A percentile compares a stretch with the other conserved stretches of the same genome.
These are phyloP conservation scores for Chrysomallon squamiferum DNA, from an alignment of 1,140 invertebrate species.

Conservation along the genomic window DNA sequence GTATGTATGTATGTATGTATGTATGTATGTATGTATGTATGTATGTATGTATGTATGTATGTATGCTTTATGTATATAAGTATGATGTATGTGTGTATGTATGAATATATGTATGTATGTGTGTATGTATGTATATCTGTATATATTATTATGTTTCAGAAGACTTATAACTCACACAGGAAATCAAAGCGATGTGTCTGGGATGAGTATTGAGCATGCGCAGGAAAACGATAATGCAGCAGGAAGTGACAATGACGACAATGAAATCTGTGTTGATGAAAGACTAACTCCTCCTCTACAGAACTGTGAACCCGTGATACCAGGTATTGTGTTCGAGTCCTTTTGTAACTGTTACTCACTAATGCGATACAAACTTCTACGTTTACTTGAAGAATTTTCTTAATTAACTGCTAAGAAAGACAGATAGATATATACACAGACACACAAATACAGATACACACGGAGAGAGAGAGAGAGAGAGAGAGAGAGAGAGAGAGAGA, in stretches of 20 bases:
- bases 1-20: too few relatives aligned
- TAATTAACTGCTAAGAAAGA: too few relatives aligned
- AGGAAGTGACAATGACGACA: neutral
- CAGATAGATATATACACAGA: too few relatives aligned
- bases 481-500: neutral
- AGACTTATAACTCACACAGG: neutral
- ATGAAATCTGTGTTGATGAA: neutral
- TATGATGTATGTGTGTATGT: too few relatives aligned
- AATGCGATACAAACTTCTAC: neutral
- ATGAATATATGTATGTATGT: neutral
- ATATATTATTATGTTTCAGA: neutral
- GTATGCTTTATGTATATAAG: too few relatives aligned
- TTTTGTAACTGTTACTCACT: neutral
- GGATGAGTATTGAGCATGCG: neutral
- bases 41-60: too few relatives aligned
- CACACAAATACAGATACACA: too few relatives aligned
- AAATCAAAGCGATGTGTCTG: neutral
- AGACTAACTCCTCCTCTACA: neutral
- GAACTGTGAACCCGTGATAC: neutral
- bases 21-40: too few relatives aligned
- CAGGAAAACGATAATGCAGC: too few relatives aligned
- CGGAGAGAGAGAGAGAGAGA: too few relatives aligned
- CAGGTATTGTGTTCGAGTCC: neutral
- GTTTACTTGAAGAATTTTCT: too few relatives aligned
- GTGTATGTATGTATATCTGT: neutral